Base-by-base conservation (phyloP, 2,888 invertebrate species). In the Drosophila acutilabella region DNA sequence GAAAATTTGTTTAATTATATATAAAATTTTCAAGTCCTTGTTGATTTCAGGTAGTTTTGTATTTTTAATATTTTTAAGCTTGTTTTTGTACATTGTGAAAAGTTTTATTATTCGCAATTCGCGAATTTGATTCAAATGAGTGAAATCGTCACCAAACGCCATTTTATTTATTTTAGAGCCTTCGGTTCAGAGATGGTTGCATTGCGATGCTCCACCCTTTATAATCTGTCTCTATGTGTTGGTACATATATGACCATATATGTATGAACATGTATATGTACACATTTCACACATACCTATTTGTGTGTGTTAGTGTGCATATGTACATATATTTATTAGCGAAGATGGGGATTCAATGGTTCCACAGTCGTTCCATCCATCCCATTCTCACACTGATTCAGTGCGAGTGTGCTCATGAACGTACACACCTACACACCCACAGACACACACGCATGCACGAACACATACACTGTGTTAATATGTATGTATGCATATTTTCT, bases 201-300 rank as follows among this genome's bases (percentile, higher is more conserved):
- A 40, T 52, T 56, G 42, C 41, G 57, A 64, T 67, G 81, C 77
- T 77, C 81, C 77, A 77, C 77, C 77, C 81, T 78, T 65, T 64
- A 42, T 13, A 57, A 56, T 23, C 20, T 40, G 20, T 45, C 36
- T 26, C 40, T 42, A 42, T 57, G 30, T 30, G 30, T 30, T 8
- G 30, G 30, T 30, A 30, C 30, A 30, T 8, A 30, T 2, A 23
- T 23, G 23, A 23, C 8, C 30, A 30, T 2, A 51, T 20, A 11
- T 26, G 56, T 18, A 41, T 65, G 14, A 33, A 33, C 51, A 48
- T 20, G 16, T 42, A 14, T 5, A 20, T 48, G 14, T 41, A 20
- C 41, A 20, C 41, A 26, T 13, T 23, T 23, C 23, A 23, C 23
- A 23, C 23, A 23, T 36, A 53, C 36, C 44, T 56, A 45, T 30